A percentile compares a stretch with the other conserved stretches of the same genome.
Evolutionary conservation across 2,888 invertebrate genomes (phyloP).

Genomic region (Ophion ellenae): DNA sequence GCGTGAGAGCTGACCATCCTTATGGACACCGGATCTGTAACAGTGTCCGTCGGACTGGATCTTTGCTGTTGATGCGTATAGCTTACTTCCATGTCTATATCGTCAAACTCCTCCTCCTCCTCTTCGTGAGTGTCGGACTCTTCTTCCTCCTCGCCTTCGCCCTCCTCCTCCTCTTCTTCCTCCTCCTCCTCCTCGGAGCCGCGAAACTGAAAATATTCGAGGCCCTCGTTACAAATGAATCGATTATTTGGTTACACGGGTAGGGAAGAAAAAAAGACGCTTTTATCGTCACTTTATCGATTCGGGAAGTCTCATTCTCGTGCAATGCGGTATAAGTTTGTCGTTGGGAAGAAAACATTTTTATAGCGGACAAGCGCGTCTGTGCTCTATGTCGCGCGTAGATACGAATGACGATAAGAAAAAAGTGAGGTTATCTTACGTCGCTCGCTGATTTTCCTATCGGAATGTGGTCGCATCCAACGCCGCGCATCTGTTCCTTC

Average conservation of each 20-base stretch:
- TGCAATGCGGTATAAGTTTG: no score
- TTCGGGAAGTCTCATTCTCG: no score
- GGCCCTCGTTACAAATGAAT: not conserved
- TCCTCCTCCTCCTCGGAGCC: slow-evolving; percentile 80
- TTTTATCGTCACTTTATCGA: no score
- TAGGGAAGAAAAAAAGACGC: not conserved
- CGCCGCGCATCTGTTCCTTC: slow-evolving; percentile 79
- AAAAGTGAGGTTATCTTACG: slow-evolving; percentile 83
- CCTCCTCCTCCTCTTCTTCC: slow-evolving; percentile 81
- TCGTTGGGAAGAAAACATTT: not conserved
- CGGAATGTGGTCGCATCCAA: slow-evolving; percentile 85
- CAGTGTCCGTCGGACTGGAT: slow-evolving; percentile 80
- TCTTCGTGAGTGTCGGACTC: slow-evolving; percentile 82
- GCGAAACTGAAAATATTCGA: slow-evolving; percentile 70
- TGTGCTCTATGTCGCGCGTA: not conserved
- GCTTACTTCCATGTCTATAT: slow-evolving; percentile 83
- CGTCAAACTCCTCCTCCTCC: slow-evolving; percentile 82
- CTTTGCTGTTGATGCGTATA: slow-evolving; percentile 81
- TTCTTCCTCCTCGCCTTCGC: slow-evolving; percentile 82
- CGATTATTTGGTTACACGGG: not conserved
- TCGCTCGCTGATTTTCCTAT: slow-evolving; percentile 88
- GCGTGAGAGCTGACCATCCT: slow-evolving; percentile 79
- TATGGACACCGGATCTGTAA: slow-evolving; percentile 80
- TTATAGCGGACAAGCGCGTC: not conserved
- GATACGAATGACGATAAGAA: not conserved